Evolutionary conservation across 2,888 invertebrate genomes (phyloP), one percentile per base, ranked within the genome.

Genomic region (Drosophila rellima): DNA sequence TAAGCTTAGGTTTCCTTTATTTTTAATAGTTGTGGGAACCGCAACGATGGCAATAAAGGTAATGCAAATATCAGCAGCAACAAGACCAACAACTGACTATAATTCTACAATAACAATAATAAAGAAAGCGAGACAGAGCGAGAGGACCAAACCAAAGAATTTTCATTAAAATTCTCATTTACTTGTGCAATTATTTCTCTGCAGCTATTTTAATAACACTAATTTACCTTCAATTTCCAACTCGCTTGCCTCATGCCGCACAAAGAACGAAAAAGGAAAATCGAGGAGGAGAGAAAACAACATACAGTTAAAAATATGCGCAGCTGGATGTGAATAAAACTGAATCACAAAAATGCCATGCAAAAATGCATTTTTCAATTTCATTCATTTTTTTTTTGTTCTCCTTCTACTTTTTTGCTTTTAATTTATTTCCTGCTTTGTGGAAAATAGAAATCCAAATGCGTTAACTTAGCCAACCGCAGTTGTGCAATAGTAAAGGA

Each of bases 141-240:
- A 45, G 29, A 31, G 10, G 72, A 60, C 20, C 63, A 70, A 81
- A 75, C 84, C 82, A 87, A 84, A 71, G 86, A 80, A 80, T 74
- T 80, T 87, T 83, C 80, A 84, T 86, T 88, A 88, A 86, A 88
- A 82, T 74, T 82, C 75, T 88, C 84, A 85, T 84, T 85, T 77
- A 88, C 79, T 74, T 77, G 74, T 65, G 81, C 89, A 88, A 83
- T 88, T 84, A 88, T 78, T 87, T 76, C 74, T 73, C 75, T 80
- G 87, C 80, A 87, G 69, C 80, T 73, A 89, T 88, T 90, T 88
- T 90, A 90, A 88, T 88, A 83, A 88, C 80, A 83, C 83, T 88
- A 88, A 83, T 86, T 88, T 88, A 78, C 87, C 86, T 86, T 56
- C 70, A 88, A 80, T 78, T 80, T 68, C 54, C 71, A 79, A 68